Evolutionary conservation across 1,140 invertebrate species (phyloP), one percentile per base, ranked within the genome.

Genomic region (Megathymus violae): DNA sequence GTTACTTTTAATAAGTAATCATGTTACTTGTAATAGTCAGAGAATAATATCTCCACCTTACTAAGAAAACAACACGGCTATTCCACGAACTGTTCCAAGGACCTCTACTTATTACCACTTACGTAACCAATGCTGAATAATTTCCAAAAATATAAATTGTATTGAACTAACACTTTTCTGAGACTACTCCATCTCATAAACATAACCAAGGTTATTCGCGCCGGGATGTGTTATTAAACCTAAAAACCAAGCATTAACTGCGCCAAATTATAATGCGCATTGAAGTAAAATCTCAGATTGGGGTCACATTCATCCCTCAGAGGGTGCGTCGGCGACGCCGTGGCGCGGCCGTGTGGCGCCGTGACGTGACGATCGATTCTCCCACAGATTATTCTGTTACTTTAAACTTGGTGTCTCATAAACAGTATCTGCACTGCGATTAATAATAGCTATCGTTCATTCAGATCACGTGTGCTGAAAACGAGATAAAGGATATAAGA

Each of bases 291-390:
- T 71, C 62, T 71, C 47, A 56, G 65, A 86, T 82, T 67, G 71
- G 63, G 82, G 81, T 80, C 79, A 73, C 46, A 67, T 75, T 76
- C 80, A 81, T 78, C 81, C 78, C 73, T 72, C 52, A 34, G 73
- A 80, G 75, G 76, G 77, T 87, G 85, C 81, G 80, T 80, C 75
- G 83, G 81, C 84, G 84, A 77, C 85, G 64, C 4, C 14, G 4
- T 52, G 86, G 54, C 86, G 82, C 79, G 86, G 14, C 86, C 4
- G 3, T 4, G n/a, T 36, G 86, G 73, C 84, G 84, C 82, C 54
- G 61, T 76, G 68, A 82, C 80, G 67, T 81, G 76, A 78, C 62
- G 47, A 68, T 50, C 64, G 58, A 81, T 88, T 74, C 69, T 77
- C 75, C 63, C 60, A 62, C 60, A 66, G 67, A 63, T 51, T 34